phyloP scores from a whole-genome alignment of 1,140 invertebrate genomes.

The Stegodyphus mimosarum region DNA sequence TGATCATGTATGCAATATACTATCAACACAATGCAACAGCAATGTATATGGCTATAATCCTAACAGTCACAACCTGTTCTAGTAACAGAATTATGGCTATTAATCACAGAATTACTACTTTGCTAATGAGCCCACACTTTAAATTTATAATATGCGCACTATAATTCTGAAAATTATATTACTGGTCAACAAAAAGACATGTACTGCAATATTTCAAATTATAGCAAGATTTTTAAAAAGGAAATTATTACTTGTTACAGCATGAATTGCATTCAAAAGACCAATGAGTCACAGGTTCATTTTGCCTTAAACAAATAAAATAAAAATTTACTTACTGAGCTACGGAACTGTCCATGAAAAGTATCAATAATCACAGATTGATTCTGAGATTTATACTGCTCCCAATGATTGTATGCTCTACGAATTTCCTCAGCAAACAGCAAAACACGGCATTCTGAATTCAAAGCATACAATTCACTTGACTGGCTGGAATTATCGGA shows the following conservation, averaged over 20 bases:
- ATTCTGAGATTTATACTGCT: slow-evolving; percentile 74
- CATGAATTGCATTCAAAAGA: background rate
- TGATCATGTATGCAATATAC: too few species aligned
- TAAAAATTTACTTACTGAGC: slow-evolving; percentile 72
- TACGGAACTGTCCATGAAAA: slow-evolving; percentile 80
- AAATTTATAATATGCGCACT: too few species aligned
- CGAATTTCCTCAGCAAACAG: slow-evolving; percentile 69
- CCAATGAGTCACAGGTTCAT: background rate
- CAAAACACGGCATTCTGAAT: slow-evolving; percentile 61
- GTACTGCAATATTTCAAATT: background rate
- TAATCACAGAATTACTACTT: too few species aligned
- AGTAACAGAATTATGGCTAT: too few species aligned
- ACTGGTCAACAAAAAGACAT: too few species aligned
- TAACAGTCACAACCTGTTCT: too few species aligned
- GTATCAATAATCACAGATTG: slow-evolving; percentile 77
- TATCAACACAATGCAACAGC: too few species aligned
- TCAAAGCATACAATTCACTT: slow-evolving; percentile 43
- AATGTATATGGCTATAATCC: too few species aligned
- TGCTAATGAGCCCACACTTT: too few species aligned
- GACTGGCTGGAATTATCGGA: slow-evolving; percentile 45
- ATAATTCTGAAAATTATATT: too few species aligned
- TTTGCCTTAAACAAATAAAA: background rate
- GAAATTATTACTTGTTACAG: background rate
- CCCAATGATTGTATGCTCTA: slow-evolving; percentile 74
- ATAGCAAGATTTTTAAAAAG: background rate